These are phyloP conservation scores for Paramisgurnus dabryanus DNA, from an alignment of 2,113 vertebrate genomes.

Conservation along the genomic window DNA sequence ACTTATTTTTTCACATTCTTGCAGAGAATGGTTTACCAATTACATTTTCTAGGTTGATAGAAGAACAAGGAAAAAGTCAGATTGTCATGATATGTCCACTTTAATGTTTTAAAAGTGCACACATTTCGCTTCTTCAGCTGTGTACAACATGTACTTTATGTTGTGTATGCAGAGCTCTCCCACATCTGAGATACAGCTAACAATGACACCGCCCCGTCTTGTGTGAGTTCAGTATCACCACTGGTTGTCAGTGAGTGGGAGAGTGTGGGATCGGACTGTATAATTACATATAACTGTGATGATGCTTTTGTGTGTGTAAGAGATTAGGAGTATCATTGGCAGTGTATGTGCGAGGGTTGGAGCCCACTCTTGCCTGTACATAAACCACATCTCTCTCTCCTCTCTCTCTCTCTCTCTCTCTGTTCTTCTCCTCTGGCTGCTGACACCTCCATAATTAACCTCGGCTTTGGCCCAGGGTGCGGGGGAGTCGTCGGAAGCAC, in stretches of 20 bases:
- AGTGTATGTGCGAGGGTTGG: slow-evolving; percentile 44
- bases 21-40: too few species aligned
- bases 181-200: slow-evolving; percentile 6
- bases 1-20: too few species aligned
- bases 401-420: slow-evolving; percentile 33
- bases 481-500: slow-evolving; percentile 52
- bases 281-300: slow-evolving; percentile 48
- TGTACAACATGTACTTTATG: not conserved
- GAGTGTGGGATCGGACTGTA: slow-evolving; percentile 52
- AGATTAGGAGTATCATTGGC: slow-evolving; percentile 43
- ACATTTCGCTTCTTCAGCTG: not conserved
- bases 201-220: slow-evolving; percentile 11
- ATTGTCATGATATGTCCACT: too few species aligned
- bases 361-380: slow-evolving; percentile 41
- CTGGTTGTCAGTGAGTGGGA: slow-evolving; percentile 49
- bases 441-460: slow-evolving; percentile 58
- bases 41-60: too few species aligned
- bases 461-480: slow-evolving; percentile 47
- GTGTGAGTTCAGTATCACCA: slow-evolving; percentile 22
- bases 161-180: not conserved
- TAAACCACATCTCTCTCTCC: slow-evolving; percentile 23
- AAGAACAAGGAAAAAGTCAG: too few species aligned
- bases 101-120: not conserved
- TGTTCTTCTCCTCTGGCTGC: slow-evolving; percentile 43
- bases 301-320: slow-evolving; percentile 30